A percentile compares a stretch with the other conserved stretches of the same genome.
phyloP scores from a whole-genome alignment of 2,888 invertebrate species.

The Cryptops parisi region DNA sequence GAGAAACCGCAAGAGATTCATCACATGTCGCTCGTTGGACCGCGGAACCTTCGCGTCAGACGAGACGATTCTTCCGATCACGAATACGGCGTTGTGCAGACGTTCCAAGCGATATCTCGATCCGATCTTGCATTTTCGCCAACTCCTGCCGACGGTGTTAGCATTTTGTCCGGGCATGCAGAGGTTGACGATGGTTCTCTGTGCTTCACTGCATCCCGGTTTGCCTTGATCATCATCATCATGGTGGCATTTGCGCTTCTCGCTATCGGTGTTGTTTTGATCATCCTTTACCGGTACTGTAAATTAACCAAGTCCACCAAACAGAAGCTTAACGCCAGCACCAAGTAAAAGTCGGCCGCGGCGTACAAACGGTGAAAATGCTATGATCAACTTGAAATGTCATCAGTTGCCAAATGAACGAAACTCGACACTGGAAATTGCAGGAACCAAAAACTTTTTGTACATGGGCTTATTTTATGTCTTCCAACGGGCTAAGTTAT shows the following conservation, averaged over 20 bases:
- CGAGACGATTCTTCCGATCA: conserved; percentile 41
- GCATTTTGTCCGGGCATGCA: conserved; percentile 15
- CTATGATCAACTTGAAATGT: too few relatives aligned
- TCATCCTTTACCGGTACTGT: conserved; percentile 3
- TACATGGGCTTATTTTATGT: too few relatives aligned
- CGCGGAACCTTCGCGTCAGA: conserved; percentile 40
- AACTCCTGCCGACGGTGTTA: conserved; percentile 28
- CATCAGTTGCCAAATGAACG: too few relatives aligned
- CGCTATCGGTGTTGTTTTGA: conserved; percentile 3
- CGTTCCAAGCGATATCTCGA: conserved; percentile 82
- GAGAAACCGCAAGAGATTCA: conserved; percentile 1
- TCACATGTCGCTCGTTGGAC: conserved; percentile 36
- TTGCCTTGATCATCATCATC: conserved; percentile 5
- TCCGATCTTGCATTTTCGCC: conserved; percentile 82
- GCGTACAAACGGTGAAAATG: too few relatives aligned
- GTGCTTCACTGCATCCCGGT: conserved; percentile 3
- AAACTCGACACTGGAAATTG: too few relatives aligned
- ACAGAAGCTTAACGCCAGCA: too few relatives aligned
- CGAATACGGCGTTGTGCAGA: conserved; percentile 61
- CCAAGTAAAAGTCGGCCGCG: too few relatives aligned
- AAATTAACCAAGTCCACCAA: too few relatives aligned
- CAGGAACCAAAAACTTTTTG: too few relatives aligned
- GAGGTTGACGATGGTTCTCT: conserved; percentile 1
- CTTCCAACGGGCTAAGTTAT: too few relatives aligned
- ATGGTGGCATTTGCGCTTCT: conserved; percentile 2